Evolutionary conservation across 1,140 invertebrate species (phyloP).

Genomic region (Tribolium castaneum): DNA sequence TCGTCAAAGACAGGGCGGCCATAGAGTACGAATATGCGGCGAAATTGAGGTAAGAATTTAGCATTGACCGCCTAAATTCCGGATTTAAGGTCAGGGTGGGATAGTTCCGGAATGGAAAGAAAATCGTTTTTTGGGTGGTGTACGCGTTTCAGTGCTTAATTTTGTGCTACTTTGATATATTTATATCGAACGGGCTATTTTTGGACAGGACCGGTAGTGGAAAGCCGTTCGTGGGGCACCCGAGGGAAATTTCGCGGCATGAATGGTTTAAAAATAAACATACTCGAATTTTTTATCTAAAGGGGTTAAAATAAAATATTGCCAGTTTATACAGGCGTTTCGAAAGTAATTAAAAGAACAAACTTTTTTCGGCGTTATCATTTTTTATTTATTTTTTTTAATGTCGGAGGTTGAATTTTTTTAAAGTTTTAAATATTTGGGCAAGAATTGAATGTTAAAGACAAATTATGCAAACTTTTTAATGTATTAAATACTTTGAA

Average conservation of each 20-base stretch:
- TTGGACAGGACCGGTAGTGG: neutral
- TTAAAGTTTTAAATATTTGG: too few species aligned
- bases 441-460: too few species aligned
- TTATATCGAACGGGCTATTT: conserved; percentile 14
- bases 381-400: too few species aligned
- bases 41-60: conserved; percentile 85
- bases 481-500: too few species aligned
- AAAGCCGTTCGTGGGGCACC: neutral
- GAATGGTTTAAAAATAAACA: too few species aligned
- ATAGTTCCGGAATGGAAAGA: neutral
- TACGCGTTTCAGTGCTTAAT: neutral
- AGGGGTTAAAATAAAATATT: too few species aligned
- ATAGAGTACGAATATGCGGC: conserved; percentile 97
- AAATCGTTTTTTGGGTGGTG: conserved; percentile 16
- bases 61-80: neutral
- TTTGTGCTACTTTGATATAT: conserved; percentile 32
- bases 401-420: too few species aligned
- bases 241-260: neutral
- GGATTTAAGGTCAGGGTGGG: neutral
- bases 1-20: conserved; percentile 90
- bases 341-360: too few species aligned
- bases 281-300: too few species aligned
- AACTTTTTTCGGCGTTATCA: too few species aligned
- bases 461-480: too few species aligned
- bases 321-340: too few species aligned